Base-by-base conservation (phyloP, 2,113 vertebrate genomes). In the Procavia capensis region DNA sequence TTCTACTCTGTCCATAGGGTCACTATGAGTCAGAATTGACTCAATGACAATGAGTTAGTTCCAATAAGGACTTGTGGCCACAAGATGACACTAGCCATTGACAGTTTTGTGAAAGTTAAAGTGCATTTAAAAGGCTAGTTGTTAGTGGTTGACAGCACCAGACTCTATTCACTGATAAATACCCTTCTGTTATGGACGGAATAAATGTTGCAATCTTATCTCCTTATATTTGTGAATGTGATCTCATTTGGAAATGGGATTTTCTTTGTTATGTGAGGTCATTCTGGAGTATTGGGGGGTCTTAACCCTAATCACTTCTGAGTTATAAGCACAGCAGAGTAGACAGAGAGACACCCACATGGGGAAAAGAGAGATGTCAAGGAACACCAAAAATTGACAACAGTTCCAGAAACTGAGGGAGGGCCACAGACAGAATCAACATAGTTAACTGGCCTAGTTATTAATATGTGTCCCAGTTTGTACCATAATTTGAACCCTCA, bases 61-160 rank as follows among this genome's bases (percentile, higher is more conserved):
- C 84, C n/a, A 84, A 79, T 82, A 93, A 57, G 85, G 57, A 64
- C 61, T 3, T 13, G 24, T 88, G 43, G 88, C 54, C 64, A 39
- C 7, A 7, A 5, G 50, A 61, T 3, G 11, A 76, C 1, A 0
- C 1, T 0, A 20, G 31, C 59, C 88, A 54, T 5, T 27, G 34
- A 70, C 76, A 81, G 47, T 64, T 75, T 39, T 57, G 47, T 76
- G 50, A 75, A 90, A 41, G 82, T 70, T 57, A 41, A 84, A 85
- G 88, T 57, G 25, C 27, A 2, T 45, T 88, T 72, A 34, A 83
- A 72, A 89, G 29, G 34, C 27, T 39, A 27, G 1, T 70, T 75
- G 29, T 75, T 54, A 36, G 45, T 93, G 5, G 6, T 14, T 1
- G 14, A 29, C n/a, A 45, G n/a, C 94, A 57, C 41, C 0, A 4